A percentile compares a stretch with the other conserved stretches of the same genome.
Conservation (phyloP, 2,113 vertebrate genomes). For the Clarias magur region DNA sequence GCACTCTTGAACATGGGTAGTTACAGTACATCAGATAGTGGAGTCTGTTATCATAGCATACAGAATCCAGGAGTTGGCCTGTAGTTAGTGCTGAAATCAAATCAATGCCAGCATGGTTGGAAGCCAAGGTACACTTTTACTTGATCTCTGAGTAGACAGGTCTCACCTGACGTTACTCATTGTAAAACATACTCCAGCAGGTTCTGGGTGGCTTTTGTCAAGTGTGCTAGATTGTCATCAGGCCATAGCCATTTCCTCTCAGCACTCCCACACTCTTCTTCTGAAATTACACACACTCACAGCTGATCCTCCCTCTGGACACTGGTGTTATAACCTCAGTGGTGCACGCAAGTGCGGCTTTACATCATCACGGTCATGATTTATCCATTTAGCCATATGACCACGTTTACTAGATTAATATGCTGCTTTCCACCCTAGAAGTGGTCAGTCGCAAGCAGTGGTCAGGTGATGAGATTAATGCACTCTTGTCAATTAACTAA, state of each 20-base stretch:
- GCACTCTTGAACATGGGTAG: neutral
- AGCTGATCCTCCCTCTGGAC: slow-evolving; percentile 38
- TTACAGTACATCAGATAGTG: slow-evolving; percentile 10
- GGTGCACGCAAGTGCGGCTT: slow-evolving; percentile 13
- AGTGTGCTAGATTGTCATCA: slow-evolving; percentile 47
- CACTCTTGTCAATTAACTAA: neutral
- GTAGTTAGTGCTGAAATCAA: neutral
- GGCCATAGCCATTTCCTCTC: slow-evolving; percentile 41
- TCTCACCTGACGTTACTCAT: slow-evolving; percentile 4
- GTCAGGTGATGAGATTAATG: neutral
- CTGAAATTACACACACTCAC: slow-evolving; percentile 42
- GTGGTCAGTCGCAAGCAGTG: neutral
- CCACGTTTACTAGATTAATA: neutral
- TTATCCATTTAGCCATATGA: neutral
- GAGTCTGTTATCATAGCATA: slow-evolving; percentile 9
- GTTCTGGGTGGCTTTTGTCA: slow-evolving; percentile 21
- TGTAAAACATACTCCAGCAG: neutral
- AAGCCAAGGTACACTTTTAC: neutral
- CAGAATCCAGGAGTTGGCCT: neutral
- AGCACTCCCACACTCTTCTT: slow-evolving; percentile 40
- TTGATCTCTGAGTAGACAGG: slow-evolving; percentile 6
- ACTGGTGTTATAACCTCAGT: slow-evolving; percentile 25
- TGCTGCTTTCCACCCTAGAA: neutral
- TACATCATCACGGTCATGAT: slow-evolving; percentile 29
- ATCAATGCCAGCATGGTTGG: neutral